Base-by-base conservation (phyloP, 2,113 vertebrate genomes). In the Pelusios castaneus region DNA sequence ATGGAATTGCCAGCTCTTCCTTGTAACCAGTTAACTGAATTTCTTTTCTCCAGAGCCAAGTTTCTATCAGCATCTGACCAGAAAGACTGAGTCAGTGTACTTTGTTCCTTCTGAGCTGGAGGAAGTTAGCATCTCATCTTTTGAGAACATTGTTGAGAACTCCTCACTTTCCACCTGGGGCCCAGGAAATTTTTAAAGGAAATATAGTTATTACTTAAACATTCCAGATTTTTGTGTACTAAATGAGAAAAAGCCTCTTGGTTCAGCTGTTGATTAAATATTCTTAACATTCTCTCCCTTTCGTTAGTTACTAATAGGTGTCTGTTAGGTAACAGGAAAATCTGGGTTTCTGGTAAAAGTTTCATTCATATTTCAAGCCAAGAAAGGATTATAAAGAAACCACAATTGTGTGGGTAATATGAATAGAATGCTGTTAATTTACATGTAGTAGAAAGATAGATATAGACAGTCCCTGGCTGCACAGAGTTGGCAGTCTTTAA, bases 71-170 rank as follows among this genome's bases (percentile, higher is more conserved):
- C n/a, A 63, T 47, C 77, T 25, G 19, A 0, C 51, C 94, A 82
- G 87, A 78, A 86, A 55, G 5, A 2, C 47, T 52, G 0, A 0
- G 54, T 43, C 63, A 60, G 22, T 75, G 43, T 31, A 76, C 3
- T 0, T 22, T 0, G 0, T 27, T 85, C 63, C 73, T 90, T 78
- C 87, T 75, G 5, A 2, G 6, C 31, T 80, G 85, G 41, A 55
- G 14, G 82, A 58, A 7, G 0, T 0, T 1, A 47, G 22, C 24
- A 41, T 73, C 78, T 90, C 38, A 0, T 58, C 41, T 67, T 58
- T 58, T 77, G 19, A 47, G 80, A 49, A 38, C 27, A 10, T 85
- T 75, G 75, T 27, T 0, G 0, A 70, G 0, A 0, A 14, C 22
- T 91, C 93, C 81, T 17, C 77, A 43, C 31, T 91, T 89, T 82